Percentiles rank a stretch among this genome's conserved stretches.
These are phyloP conservation scores for Chloroceryle aenea DNA, from an alignment of 2,113 vertebrate genomes.

Conservation along the genomic window DNA sequence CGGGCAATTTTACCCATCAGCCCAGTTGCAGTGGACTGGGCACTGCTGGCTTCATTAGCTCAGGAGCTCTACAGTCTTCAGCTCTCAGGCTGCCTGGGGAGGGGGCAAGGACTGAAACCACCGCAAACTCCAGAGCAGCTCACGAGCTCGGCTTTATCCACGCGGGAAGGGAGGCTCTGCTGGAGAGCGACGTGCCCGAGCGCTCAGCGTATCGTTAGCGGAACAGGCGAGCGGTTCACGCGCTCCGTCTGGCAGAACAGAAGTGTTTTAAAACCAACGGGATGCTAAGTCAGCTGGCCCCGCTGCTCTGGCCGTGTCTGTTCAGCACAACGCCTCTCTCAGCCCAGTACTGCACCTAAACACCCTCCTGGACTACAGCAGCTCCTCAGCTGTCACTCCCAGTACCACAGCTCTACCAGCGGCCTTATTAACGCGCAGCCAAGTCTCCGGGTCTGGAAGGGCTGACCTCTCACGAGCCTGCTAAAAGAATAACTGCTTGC, in stretches of 20 bases:
- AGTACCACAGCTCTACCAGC: not conserved
- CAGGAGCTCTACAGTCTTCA: not conserved
- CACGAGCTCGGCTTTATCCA: not conserved
- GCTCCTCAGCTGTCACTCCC: not conserved
- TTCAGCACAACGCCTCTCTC: not conserved
- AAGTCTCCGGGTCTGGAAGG: rapidly evolving
- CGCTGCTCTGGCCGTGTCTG: not conserved
- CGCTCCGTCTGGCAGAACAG: not conserved
- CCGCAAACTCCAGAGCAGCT: not conserved
- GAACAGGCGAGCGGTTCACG: not conserved
- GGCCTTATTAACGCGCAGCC: not conserved
- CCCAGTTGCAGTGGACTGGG: not conserved
- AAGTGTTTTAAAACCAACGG: not conserved
- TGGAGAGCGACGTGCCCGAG: not conserved
- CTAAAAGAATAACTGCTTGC: not conserved
- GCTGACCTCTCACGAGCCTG: not conserved
- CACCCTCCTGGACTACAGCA: not conserved
- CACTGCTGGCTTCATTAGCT: not conserved
- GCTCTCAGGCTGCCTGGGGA: not conserved
- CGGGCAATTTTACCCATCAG: not conserved
- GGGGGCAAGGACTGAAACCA: not conserved
- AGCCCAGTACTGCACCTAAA: not conserved
- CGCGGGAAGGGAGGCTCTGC: not conserved
- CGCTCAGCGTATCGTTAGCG: not conserved
- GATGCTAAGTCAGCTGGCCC: not conserved